Evolutionary conservation across 2,797 vertebrate genomes (phyloP), one percentile per base, ranked within the genome.

Genomic region (Sebastes cheni): DNA sequence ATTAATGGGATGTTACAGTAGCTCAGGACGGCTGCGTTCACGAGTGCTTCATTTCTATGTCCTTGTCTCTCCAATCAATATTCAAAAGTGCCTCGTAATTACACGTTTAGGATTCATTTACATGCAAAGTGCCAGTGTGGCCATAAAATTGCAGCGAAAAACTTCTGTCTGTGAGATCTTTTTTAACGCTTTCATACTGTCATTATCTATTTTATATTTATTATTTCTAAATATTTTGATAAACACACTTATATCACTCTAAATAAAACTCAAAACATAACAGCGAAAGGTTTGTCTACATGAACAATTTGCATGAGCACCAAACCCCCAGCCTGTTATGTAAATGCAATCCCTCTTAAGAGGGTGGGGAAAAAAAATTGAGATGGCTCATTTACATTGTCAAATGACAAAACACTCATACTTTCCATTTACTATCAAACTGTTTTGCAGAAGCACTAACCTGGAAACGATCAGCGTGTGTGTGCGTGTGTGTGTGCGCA

Each of bases 341-440:
- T 91, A 95, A 95, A 96, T 94, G 88, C 16, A 71, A 84, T 82
- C 85, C 92, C 81, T 93, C 88, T 94, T 88, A 80, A 94, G 93
- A 91, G 89, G 93, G 93, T 89, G 94, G 94, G 93, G 93, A 83
- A 82, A 89, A 70, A 87, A 83, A 82, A 80, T 88, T 86, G 82
- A 76, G 85, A 86, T 59, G 79, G 82, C 88, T 94, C 89, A 95
- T 95, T 95, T 95, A 95, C 95, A 95, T 96, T 84, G 84, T 89
- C 90, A 95, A 94, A 95, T 92, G 88, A 94, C 91, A 93, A 79
- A 89, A 95, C 91, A 93, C 92, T 95, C 93, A 94, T 84, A 90
- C 77, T 95, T 95, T 95, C 94, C 94, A 91, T 94, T 92, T 92
- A 89, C 84, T 89, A 93, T 92, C 85, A 91, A 91, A 65, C 73